Percentiles rank a stretch among this genome's conserved stretches.
phyloP scores from a whole-genome alignment of 2,113 vertebrate genomes.

The Limanda limanda region DNA sequence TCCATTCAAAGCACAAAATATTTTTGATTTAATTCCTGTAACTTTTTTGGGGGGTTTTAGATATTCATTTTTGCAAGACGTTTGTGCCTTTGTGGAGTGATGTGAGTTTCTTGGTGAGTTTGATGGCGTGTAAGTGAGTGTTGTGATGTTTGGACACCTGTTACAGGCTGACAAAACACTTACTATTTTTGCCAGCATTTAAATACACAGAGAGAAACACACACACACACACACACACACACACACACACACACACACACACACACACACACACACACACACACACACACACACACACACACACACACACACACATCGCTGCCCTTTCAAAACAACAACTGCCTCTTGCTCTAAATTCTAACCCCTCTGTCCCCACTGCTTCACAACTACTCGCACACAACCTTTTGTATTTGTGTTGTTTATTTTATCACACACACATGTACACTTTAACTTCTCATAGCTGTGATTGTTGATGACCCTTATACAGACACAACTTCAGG shows the following conservation, averaged over 20 bases:
- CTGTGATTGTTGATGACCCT: conserved; percentile 15
- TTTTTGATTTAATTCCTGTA: too few relatives aligned
- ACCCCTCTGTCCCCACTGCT: conserved; percentile 4
- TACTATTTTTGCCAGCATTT: conserved; percentile 68
- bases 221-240: neutral
- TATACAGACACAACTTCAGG: neutral
- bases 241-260: conserved; percentile 27
- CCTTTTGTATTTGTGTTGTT: conserved; percentile 21
- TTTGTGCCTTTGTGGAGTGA: neutral
- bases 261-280: conserved; percentile 25
- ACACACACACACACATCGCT: conserved; percentile 22
- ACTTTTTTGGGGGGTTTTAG: too few relatives aligned
- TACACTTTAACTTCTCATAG: conserved; percentile 19
- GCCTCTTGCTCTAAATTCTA: conserved; percentile 41
- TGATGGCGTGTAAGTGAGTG: conserved; percentile 31
- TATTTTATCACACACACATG: conserved; percentile 8
- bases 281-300: conserved; percentile 22
- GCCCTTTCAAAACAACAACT: conserved; percentile 64
- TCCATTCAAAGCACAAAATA: too few relatives aligned
- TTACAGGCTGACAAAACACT: conserved; percentile 71
- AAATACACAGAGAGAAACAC: conserved; percentile 32
- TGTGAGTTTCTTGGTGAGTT: conserved; percentile 22
- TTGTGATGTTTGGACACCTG: conserved; percentile 72
- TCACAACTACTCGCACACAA: conserved; percentile 12
- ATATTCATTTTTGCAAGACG: too few relatives aligned